Percentiles rank a stretch among this genome's conserved stretches.
phyloP scores from a whole-genome alignment of 2,113 vertebrate genomes.

The Isichthys henryi region DNA sequence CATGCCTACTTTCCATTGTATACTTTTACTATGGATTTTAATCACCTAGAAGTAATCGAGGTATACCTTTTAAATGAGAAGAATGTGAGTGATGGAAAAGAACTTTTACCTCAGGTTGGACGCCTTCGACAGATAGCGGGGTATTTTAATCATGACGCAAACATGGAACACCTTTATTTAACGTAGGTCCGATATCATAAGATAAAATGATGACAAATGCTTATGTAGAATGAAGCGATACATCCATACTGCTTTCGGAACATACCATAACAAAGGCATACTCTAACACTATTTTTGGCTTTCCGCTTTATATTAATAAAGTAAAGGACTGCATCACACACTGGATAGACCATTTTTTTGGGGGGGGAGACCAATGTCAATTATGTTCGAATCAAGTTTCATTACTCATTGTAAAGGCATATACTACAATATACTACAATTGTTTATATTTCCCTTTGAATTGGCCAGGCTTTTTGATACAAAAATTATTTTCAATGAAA shows the following conservation, averaged over 20 bases:
- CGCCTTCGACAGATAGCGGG: neutral
- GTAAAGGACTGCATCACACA: neutral
- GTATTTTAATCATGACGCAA: neutral
- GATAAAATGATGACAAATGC: neutral
- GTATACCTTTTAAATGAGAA: neutral
- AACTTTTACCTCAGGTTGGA: neutral
- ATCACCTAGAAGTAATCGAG: neutral
- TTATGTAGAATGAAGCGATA: neutral
- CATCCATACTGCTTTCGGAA: neutral
- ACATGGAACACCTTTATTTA: neutral
- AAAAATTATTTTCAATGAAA: neutral
- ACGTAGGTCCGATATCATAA: neutral
- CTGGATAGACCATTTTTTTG: neutral
- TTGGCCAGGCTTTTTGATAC: neutral
- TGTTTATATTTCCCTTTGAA: neutral
- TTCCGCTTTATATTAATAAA: neutral
- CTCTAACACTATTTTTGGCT: neutral
- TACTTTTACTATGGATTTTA: neutral
- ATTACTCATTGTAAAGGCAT: neutral
- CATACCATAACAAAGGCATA: neutral
- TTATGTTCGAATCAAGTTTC: neutral
- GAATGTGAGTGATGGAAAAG: neutral
- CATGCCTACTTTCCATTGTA: neutral
- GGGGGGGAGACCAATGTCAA: neutral
- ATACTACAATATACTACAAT: neutral